Evolutionary conservation across 2,113 vertebrate species (phyloP).

Genomic region (Hirundichthys speculiger): DNA sequence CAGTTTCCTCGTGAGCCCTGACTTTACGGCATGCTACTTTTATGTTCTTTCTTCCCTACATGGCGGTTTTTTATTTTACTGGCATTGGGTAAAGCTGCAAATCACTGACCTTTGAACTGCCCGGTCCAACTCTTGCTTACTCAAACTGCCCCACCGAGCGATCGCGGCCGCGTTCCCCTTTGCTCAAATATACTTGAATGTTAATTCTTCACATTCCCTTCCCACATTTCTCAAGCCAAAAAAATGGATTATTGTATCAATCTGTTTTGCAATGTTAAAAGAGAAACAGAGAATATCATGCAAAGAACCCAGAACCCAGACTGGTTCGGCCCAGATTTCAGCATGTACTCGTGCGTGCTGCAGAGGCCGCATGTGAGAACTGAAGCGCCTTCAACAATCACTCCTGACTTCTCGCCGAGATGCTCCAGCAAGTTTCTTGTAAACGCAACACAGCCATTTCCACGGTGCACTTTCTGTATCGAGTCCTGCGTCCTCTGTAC

Average conservation of each 20-base stretch:
- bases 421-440: neutral
- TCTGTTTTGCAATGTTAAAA: neutral
- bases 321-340: too few species aligned
- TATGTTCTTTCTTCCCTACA: neutral
- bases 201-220: constrained; percentile 20
- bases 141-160: constrained; percentile 6
- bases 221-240: constrained; percentile 5
- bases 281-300: neutral
- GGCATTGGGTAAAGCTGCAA: constrained; percentile 3
- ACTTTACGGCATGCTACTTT: neutral
- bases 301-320: neutral
- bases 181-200: constrained; percentile 17
- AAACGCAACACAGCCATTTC: constrained; percentile 8
- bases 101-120: constrained; percentile 7
- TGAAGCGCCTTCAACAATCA: neutral
- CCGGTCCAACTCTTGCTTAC: neutral
- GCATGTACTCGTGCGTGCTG: neutral
- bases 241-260: neutral
- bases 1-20: constrained; percentile 4
- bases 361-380: neutral
- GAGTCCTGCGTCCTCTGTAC: neutral
- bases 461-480: neutral
- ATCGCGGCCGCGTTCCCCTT: neutral
- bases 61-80: constrained; percentile 23
- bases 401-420: neutral